Percentiles rank a stretch among this genome's conserved stretches.
Evolutionary conservation across 1,140 invertebrate genomes (phyloP).

Genomic region (Leptinotarsa texana): DNA sequence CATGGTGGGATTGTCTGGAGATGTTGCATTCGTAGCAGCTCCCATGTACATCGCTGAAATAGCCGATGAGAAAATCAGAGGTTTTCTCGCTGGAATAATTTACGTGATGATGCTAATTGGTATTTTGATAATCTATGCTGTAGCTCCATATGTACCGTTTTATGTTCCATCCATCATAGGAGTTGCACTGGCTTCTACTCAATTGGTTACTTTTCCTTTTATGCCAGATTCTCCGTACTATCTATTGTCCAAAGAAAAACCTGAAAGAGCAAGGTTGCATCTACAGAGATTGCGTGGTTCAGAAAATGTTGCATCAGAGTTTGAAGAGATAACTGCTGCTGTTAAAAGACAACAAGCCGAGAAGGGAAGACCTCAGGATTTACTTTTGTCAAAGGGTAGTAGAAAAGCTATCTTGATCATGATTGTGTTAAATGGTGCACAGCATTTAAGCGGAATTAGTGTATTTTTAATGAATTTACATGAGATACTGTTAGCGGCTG

Average conservation of each 20-base stretch:
- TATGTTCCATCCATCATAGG: constrained; percentile 43
- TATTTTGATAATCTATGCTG: constrained; percentile 44
- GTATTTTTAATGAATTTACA: constrained; percentile 64
- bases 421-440: constrained; percentile 60
- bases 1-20: constrained; percentile 44
- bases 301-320: constrained; percentile 54
- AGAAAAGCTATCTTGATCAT: constrained; percentile 45
- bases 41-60: constrained; percentile 53
- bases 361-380: constrained; percentile 40
- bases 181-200: constrained; percentile 33
- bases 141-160: constrained; percentile 40
- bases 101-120: constrained; percentile 50
- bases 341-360: constrained; percentile 44
- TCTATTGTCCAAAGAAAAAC: constrained; percentile 42
- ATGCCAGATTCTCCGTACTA: constrained; percentile 45
- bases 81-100: constrained; percentile 44
- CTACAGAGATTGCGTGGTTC: constrained; percentile 61
- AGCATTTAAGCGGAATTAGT: constrained; percentile 58
- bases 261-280: constrained; percentile 57
- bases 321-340: constrained; percentile 53
- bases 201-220: constrained; percentile 36
- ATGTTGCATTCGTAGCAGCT: constrained; percentile 49
- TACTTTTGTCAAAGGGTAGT: constrained; percentile 43
- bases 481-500: constrained; percentile 55
- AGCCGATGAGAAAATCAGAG: constrained; percentile 48